phyloP scores from a whole-genome alignment of 2,888 invertebrate species.

The Parnassius apollo region DNA sequence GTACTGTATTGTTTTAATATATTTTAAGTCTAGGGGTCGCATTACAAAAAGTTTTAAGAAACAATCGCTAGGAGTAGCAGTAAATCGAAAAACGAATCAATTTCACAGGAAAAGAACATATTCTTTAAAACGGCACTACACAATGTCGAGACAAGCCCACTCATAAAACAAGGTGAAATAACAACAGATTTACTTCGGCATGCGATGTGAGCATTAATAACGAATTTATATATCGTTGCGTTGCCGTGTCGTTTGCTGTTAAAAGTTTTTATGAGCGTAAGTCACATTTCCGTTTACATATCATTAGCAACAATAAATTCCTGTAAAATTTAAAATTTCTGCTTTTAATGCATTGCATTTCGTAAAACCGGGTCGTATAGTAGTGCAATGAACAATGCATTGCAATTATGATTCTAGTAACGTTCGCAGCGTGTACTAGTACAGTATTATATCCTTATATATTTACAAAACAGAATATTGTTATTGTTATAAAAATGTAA shows the following conservation, averaged over 20 bases:
- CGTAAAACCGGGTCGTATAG: slow-evolving; percentile 1
- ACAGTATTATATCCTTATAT: too few species aligned
- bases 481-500: too few species aligned
- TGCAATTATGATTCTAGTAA: not conserved
- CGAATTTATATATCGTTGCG: slow-evolving; percentile 21
- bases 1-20: too few species aligned
- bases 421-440: too few species aligned
- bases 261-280: slow-evolving; percentile 17
- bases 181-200: slow-evolving; percentile 20
- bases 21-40: too few species aligned
- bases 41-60: too few species aligned
- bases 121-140: not conserved
- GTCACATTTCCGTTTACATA: slow-evolving; percentile 24
- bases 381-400: slow-evolving; percentile 2
- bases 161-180: slow-evolving; percentile 22
- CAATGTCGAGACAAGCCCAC: slow-evolving; percentile 6
- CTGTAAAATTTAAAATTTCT: slow-evolving; percentile 7
- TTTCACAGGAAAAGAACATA: not conserved
- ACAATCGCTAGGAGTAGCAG: too few species aligned
- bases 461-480: too few species aligned
- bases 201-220: slow-evolving; percentile 29
- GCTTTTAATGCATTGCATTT: slow-evolving; percentile 8
- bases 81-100: too few species aligned
- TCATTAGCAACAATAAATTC: slow-evolving; percentile 22
- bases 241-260: slow-evolving; percentile 17